Evolutionary conservation across 2,113 vertebrate genomes (phyloP).

Genomic region (Passer domesticus): DNA sequence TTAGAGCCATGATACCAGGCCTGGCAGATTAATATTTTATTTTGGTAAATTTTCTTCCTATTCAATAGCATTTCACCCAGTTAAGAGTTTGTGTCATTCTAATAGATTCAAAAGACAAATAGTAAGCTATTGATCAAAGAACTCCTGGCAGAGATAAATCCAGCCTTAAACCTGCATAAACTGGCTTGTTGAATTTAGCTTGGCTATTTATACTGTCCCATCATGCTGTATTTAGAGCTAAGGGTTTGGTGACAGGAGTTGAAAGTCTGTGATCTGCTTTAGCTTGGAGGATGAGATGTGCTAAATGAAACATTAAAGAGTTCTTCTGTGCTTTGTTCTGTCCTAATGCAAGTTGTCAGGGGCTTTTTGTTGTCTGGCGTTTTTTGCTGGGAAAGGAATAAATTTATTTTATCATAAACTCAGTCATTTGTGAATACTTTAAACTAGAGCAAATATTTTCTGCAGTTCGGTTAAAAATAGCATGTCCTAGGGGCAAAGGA

Average conservation of each 20-base stretch:
- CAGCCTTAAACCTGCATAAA: background rate
- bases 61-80: background rate
- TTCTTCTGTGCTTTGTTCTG: background rate
- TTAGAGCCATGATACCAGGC: background rate
- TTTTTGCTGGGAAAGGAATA: conserved; percentile 15
- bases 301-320: conserved; percentile 41
- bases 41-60: background rate
- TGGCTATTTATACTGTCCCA: background rate
- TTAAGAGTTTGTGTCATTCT: background rate
- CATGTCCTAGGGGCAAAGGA: conserved; percentile 49
- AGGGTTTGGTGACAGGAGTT: background rate
- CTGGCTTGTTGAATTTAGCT: background rate
- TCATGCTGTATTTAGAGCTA: background rate
- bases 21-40: background rate
- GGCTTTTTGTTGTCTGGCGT: background rate
- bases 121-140: background rate
- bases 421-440: conserved; percentile 50
- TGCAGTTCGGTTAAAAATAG: conserved; percentile 51
- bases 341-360: conserved; percentile 17
- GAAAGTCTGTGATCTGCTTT: conserved; percentile 15
- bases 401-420: conserved; percentile 11
- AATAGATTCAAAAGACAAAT: background rate
- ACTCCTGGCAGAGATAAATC: background rate
- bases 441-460: conserved; percentile 36
- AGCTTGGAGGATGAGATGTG: conserved; percentile 33